Evolutionary conservation across 2,888 invertebrate species (phyloP).

Genomic region (Polyommatus icarus): DNA sequence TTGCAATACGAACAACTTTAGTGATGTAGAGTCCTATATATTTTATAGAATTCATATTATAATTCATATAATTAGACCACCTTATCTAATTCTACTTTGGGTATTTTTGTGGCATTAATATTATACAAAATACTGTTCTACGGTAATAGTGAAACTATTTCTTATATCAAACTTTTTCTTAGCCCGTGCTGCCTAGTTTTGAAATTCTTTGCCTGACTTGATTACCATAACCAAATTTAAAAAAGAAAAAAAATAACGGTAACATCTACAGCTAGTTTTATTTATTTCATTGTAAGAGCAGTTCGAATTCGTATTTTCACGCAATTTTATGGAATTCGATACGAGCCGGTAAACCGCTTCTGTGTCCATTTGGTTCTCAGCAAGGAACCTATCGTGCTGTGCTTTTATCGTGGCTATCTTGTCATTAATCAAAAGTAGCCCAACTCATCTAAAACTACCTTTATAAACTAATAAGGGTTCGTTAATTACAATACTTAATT

Average conservation of each 20-base stretch:
- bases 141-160: too few relatives aligned
- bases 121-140: too few relatives aligned
- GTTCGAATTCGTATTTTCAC: constrained; percentile 15
- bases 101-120: too few relatives aligned
- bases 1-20: background rate
- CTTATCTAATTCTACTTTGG: background rate
- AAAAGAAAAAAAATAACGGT: background rate
- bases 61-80: background rate
- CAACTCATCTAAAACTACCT: constrained; percentile 43
- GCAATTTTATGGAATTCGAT: constrained; percentile 31
- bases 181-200: background rate
- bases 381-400: constrained; percentile 63
- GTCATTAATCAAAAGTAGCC: constrained; percentile 72
- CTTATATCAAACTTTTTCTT: background rate
- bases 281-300: background rate
- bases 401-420: constrained; percentile 59
- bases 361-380: constrained; percentile 58
- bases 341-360: constrained; percentile 35
- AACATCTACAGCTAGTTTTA: background rate
- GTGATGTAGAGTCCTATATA: too few relatives aligned
- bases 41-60: too few relatives aligned
- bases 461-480: constrained; percentile 18
- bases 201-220: too few relatives aligned
- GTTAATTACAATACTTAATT: constrained; percentile 25
- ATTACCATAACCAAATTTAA: background rate